Evolutionary conservation across 2,888 invertebrate species (phyloP), one percentile per base, ranked within the genome.

Genomic region (Drosophila ustulata): DNA sequence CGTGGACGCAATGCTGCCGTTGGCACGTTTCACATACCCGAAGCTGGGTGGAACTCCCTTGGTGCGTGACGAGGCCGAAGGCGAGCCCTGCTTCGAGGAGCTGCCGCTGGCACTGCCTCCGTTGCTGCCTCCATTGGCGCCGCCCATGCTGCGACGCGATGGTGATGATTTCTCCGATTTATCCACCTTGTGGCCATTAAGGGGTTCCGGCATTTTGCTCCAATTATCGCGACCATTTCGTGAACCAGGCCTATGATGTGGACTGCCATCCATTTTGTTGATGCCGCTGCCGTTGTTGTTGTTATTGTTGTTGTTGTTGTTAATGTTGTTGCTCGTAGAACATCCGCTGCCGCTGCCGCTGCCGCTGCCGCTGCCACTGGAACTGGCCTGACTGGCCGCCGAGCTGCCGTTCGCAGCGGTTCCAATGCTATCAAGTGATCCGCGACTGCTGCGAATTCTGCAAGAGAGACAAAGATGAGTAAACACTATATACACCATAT

Each of bases 11-110:
- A 94, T 94, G 6, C 93, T 93, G 45, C 94, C 94, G 78, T 95
- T 95, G 69, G 95, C 94, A 82, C 96, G 94, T 90, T 97, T 97
- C 49, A 96, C 96, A 91, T 97, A 97, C 56, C 97, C 97, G 89
- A 97, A 97, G 91, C 95, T 96, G 83, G 96, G 96, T 7, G 97
- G 96, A 11, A 96, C 96, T 11, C 95, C 95, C 92, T 96, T 97
- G 41, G 95, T 94, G 84, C 95, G 94, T 18, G 89, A 77, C 13
- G 90, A 77, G 49, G 91, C 66, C 26, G 91, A 83, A 18, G 91
- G 86, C 23, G 91, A 87, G 30, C 93, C 88, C 61, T 89, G 90
- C 43, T 91, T 91, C 43, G 90, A 87, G 39, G 84, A 84, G 61
- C 72, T 72, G 58, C 90, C 83, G 61, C 90, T 88, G 9, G 70